Percentiles rank a stretch among this genome's conserved stretches.
These are phyloP conservation scores for Scolopax mira DNA, from an alignment of 2,113 vertebrate genomes.

Conservation along the genomic window DNA sequence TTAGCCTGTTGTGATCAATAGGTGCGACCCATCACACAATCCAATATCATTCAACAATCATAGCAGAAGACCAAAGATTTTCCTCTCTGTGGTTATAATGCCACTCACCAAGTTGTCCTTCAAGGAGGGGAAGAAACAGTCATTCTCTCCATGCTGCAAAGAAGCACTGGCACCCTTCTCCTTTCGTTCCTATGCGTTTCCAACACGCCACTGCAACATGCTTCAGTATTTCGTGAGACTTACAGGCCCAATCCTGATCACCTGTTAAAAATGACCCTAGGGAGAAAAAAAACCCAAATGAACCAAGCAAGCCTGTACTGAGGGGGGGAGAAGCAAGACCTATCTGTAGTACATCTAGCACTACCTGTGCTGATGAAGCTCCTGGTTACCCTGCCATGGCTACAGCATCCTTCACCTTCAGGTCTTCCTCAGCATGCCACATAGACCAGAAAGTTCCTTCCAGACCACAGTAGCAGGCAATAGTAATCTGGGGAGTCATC, in stretches of 20 bases:
- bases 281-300: neutral
- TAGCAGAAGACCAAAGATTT: neutral
- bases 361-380: neutral
- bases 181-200: neutral
- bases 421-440: neutral
- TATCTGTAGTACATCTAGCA: neutral
- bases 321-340: neutral
- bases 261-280: neutral
- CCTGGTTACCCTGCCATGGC: neutral
- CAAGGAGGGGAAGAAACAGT: neutral
- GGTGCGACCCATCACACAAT: slow-evolving; percentile 4
- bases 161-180: neutral
- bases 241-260: neutral
- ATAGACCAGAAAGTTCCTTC: neutral
- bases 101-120: neutral
- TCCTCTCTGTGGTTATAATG: neutral
- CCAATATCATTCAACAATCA: neutral
- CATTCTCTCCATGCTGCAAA: neutral
- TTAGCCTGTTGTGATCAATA: slow-evolving; percentile 50
- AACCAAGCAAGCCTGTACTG: neutral
- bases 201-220: neutral
- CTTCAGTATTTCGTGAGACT: neutral
- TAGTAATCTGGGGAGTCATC: neutral
- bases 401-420: neutral
- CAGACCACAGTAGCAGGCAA: neutral